These are phyloP conservation scores for Cygnus atratus DNA, from an alignment of 2,113 vertebrate species.

Conservation along the genomic window DNA sequence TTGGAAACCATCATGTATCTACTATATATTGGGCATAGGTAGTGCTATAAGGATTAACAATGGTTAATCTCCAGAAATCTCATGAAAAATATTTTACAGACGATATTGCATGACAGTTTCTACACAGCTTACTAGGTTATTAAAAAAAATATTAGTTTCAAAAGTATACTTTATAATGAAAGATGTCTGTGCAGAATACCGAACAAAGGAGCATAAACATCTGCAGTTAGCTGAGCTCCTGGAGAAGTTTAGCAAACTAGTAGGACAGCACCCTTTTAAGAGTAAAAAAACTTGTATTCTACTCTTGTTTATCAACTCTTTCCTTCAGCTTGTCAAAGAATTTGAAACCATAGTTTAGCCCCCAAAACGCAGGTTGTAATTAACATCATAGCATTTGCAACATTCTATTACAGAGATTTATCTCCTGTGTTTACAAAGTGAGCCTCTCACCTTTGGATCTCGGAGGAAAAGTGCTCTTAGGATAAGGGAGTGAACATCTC, in stretches of 20 bases:
- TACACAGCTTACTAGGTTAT: neutral
- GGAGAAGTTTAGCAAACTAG: neutral
- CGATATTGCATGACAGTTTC: neutral
- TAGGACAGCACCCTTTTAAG: neutral
- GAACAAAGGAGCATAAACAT: neutral
- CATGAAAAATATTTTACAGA: neutral
- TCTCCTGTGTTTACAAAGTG: neutral
- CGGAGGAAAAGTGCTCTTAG: constrained; percentile 95
- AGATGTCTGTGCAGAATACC: neutral
- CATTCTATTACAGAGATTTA: neutral
- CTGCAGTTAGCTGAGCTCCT: neutral
- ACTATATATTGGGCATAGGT: neutral
- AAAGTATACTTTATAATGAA: neutral
- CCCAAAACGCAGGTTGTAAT: neutral
- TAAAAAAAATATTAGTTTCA: neutral
- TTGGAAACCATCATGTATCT: neutral
- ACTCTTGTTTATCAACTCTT: neutral
- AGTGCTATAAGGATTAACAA: constrained; percentile 17
- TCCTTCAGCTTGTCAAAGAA: neutral
- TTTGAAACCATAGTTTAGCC: neutral
- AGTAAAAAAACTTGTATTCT: neutral
- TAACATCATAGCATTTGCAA: neutral
- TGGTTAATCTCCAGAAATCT: constrained; percentile 5
- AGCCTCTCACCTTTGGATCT: constrained; percentile 92
- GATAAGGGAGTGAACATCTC: constrained; percentile 93